Percentiles rank a stretch among this genome's conserved stretches.
Evolutionary conservation across 2,113 vertebrate species (phyloP).

Genomic region (Setophaga coronata): DNA sequence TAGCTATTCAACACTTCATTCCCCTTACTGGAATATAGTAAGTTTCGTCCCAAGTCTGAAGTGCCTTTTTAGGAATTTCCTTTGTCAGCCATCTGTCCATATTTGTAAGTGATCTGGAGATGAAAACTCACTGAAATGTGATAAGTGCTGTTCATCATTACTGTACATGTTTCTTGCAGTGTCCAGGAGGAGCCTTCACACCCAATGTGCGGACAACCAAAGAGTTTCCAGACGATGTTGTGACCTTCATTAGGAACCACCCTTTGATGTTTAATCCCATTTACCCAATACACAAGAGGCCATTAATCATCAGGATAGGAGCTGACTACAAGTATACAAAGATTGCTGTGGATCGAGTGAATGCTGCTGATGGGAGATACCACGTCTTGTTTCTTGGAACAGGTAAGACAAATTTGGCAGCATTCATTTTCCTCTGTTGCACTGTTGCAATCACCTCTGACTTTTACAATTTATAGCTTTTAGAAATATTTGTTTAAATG

Average conservation of each 20-base stretch:
- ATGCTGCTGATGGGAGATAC: constrained; percentile 91
- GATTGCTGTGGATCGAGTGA: constrained; percentile 92
- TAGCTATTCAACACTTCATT: constrained; percentile 20
- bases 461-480: neutral
- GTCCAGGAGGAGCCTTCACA: constrained; percentile 96
- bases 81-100: neutral
- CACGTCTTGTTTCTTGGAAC: constrained; percentile 96
- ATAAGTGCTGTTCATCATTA: neutral
- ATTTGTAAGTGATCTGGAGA: neutral
- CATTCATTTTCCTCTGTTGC: neutral
- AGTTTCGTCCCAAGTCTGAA: neutral
- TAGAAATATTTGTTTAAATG: neutral
- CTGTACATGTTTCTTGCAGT: constrained; percentile 72
- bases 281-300: constrained; percentile 88
- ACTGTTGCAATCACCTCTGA: neutral
- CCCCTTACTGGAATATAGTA: neutral
- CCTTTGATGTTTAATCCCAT: constrained; percentile 96
- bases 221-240: constrained; percentile 96
- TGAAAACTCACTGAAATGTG: neutral
- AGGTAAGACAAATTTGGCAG: constrained; percentile 70
- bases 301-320: constrained; percentile 90
- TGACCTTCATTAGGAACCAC: constrained; percentile 95
- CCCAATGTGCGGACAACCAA: constrained; percentile 91
- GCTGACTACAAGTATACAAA: constrained; percentile 93
- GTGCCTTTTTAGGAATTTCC: neutral